Base-by-base conservation (phyloP, 2,113 vertebrate genomes). In the Microcebus griseorufus region DNA sequence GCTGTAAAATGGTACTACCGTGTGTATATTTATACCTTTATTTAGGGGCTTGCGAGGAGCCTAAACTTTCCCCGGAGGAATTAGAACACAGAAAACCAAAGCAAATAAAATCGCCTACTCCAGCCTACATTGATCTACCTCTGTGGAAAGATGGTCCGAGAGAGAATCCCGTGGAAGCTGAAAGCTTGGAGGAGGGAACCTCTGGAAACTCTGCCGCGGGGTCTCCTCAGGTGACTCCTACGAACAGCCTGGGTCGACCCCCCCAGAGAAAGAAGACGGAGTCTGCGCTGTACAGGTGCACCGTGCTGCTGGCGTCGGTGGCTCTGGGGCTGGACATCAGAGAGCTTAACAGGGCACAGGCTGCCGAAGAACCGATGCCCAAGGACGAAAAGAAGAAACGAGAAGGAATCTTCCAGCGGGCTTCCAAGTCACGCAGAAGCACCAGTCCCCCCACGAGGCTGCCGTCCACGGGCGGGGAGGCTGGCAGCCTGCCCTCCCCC, bases 121-220 rank as follows among this genome's bases (percentile, higher is more conserved):
- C 99, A 98, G 99, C 99, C 94, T 99, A 99, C 87, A 98, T 99
- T 51, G 99, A 99, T 98, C 99, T 99, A 99, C 99, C 99, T 99
- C 99, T 99, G 97, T 99, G 99, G 98, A 99, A 99, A 97, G 99
- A 99, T 45, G 99, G 99, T 98, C 99, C 98, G 97, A 98, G 98
- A 83, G 99, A 99, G 45, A 97, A 92, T 18, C 96, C 98, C 8
- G 64, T 48, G 12, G 97, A 98, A 7, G 86, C 96, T 0, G 99
- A 99, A 94, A 98, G 98, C 95, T 95, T 97, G 55, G 99, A 99
- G 62, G 99, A 99, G 93, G 98, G 98, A 80, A 98, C 98, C 0
- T 99, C 99, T 53, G 98, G 98, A 69, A 99, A 99, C 82, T 99
- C 99, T 81, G 97, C 99, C 70, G 98, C 98, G 18, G 99, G 98